Evolutionary conservation across 2,113 vertebrate species (phyloP), one percentile per base, ranked within the genome.

Genomic region (Dromiciops gliroides): DNA sequence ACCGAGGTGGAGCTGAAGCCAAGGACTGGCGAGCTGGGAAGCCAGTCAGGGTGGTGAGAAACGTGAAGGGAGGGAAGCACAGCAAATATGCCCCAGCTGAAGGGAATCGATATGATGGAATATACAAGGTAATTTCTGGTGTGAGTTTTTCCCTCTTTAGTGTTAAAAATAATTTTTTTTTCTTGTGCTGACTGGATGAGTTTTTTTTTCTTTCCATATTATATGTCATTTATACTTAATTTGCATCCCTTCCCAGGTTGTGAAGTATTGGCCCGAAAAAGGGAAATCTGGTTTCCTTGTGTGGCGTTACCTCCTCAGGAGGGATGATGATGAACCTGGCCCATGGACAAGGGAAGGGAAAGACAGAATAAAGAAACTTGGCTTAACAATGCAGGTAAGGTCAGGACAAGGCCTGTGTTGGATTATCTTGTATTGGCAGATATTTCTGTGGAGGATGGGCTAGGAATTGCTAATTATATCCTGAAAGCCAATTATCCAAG

Each of bases 261-360:
- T 99, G 48, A 99, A 99, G 95, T 99, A 99, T 97, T 99, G 99
- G 99, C 99, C 99, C 0, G 99, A 99, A 94, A 99, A 99, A 0
- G 99, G 99, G 0, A 99, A 99, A 91, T 99, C 99, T 0, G 99
- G 99, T 2, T 99, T 99, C 96, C 95, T 99, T 0, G 99, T 99
- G 12, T 99, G 99, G 99, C 98, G 99, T 22, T 99, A 99, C 93
- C 97, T 99, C 56, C 98, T 99, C 2, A 99, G 99, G 97, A 98
- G 99, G 92, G 99, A 99, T 0, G 99, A 99, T 1, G 98, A 99
- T 0, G 99, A 99, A 94, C 99, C 99, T 0, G 99, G 99, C 16
- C 99, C 99, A 3, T 99, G 99, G 99, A 99, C 99, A 9, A 99
- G 98, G 95, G 99, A 99, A 31, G 99, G 99, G 7, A 99, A 99